Base-by-base conservation (phyloP, 2,113 vertebrate genomes). In the Heteronetta atricapilla region DNA sequence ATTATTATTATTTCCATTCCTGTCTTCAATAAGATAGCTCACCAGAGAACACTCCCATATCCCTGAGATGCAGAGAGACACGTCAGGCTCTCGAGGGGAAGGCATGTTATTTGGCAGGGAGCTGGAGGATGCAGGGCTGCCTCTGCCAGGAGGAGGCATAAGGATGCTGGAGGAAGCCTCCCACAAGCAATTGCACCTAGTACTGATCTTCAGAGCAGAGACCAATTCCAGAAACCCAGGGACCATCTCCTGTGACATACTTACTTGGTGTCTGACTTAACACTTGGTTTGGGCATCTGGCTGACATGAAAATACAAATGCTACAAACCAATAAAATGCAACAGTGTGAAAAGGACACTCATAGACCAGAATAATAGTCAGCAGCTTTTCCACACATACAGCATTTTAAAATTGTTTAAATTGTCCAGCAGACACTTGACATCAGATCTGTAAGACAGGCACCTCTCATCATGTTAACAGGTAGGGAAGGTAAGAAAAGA, bases 241-340 rank as follows among this genome's bases (percentile, higher is more conserved):
- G 44, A 11, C 50, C 13, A 8, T 3, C 1, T 3, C 75, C 46
- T 38, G 31, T 1, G 1, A 52, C 15, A 9, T 0, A 0, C 10
- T 70, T 28, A 16, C 3, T 10, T 28, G 29, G 40, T 2, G 28
- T 28, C 53, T 89, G 60, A 76, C 55, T 76, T 42, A 63, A 17
- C 0, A 2, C 42, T 56, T 28, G 40, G 20, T 63, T 76, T 48
- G 20, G 44, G n/a, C 59, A 16, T 53, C 44, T 44, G 52, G 72
- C 52, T 88, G 46, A 56, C 40, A 16, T 19, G 18, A 18, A 0
- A 2, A n/a, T 21, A 77, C 11, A 82, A 74, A 50, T 14, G 13
- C 12, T 9, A 33, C 68, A 86, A 52, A 86, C 28, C 8, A 73
- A 73, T 68, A 55, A 36, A 42, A 50, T 7, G 15, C 1, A 3